phyloP scores from a whole-genome alignment of 2,113 vertebrate species.

The Hemiscyllium ocellatum region DNA sequence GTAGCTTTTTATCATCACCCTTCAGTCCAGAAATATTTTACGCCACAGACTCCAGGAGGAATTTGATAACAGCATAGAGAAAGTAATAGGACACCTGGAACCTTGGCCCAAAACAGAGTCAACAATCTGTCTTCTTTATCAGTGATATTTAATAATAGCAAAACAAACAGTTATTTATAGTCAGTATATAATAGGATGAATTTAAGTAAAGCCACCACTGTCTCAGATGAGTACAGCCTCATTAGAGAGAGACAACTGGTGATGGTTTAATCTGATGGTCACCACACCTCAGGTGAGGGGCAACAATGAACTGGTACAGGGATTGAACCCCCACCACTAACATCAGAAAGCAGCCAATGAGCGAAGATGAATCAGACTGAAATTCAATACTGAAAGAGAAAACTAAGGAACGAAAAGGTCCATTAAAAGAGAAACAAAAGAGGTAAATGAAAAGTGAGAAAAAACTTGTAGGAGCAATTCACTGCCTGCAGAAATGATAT shows the following conservation, averaged over 20 bases:
- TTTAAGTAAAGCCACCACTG: no score
- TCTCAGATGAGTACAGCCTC: no score
- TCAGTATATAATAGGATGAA: neutral
- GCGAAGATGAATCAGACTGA: neutral
- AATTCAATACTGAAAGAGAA: neutral
- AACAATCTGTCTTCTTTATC: neutral
- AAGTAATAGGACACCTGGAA: neutral
- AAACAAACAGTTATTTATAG: neutral
- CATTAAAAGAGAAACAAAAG: neutral
- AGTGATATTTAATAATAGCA: neutral
- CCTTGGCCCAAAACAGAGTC: neutral
- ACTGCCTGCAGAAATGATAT: neutral
- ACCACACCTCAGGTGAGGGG: no score
- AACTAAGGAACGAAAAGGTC: neutral
- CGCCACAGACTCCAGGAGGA: neutral
- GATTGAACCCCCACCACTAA: no score
- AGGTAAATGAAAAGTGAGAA: neutral
- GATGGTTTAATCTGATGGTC: no score
- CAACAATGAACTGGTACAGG: no score
- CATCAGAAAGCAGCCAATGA: no score
- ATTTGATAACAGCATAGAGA: neutral
- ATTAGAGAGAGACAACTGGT: no score
- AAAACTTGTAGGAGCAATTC: neutral
- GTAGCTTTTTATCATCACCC: neutral
- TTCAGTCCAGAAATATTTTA: neutral